phyloP scores from a whole-genome alignment of 2,113 vertebrate genomes.

The Engystomops pustulosus region DNA sequence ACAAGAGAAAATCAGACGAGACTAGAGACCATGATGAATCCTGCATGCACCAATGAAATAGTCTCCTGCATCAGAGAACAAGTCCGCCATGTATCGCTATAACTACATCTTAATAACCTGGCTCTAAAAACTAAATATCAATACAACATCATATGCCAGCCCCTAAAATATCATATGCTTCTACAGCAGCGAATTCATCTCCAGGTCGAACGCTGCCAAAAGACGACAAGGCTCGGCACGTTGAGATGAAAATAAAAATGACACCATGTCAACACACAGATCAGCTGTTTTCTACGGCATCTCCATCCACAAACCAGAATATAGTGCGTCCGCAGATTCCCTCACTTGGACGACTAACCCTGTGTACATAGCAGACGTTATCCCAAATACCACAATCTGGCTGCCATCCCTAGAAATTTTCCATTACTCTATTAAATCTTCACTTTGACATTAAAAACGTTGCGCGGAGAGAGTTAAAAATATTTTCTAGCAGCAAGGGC shows the following conservation, averaged over 20 bases:
- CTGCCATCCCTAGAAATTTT: not conserved
- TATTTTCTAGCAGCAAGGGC: constrained; percentile 28
- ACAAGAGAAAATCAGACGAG: not conserved
- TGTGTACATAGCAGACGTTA: not conserved
- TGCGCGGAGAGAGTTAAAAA: constrained; percentile 33
- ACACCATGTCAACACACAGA: constrained; percentile 38
- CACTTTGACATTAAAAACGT: not conserved
- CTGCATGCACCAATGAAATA: not conserved
- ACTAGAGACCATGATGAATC: not conserved
- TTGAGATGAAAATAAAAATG: constrained; percentile 46
- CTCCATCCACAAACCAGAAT: not conserved
- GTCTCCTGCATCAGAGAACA: not conserved
- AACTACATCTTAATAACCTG: constrained; percentile 6
- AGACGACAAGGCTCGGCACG: constrained; percentile 19
- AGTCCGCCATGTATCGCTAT: not conserved
- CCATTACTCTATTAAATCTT: not conserved
- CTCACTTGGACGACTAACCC: not conserved
- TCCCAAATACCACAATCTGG: not conserved
- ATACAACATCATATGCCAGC: constrained; percentile 29
- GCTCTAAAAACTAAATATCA: constrained; percentile 11
- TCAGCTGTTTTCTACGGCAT: constrained; percentile 24
- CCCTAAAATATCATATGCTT: constrained; percentile 40
- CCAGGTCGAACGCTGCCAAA: constrained; percentile 13
- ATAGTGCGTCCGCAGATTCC: not conserved
- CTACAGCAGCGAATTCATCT: constrained; percentile 2